Base-by-base conservation (phyloP, 1,140 invertebrate species). In the Pseudomyrmex dendroicus region DNA sequence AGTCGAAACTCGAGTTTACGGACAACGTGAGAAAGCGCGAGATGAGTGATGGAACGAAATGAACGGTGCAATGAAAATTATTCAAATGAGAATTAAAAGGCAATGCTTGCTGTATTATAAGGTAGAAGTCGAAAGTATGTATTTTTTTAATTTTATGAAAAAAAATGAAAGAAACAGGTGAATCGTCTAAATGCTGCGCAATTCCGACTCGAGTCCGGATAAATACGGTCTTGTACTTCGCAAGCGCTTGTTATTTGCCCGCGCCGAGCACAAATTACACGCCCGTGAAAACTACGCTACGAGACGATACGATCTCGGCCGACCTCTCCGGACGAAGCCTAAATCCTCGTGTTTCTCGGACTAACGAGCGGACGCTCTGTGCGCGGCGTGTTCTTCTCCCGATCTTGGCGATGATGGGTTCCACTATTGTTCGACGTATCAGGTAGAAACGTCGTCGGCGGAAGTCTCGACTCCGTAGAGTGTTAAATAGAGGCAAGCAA, bases 351-450 rank as follows among this genome's bases (percentile, higher is more conserved):
- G 64, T 78, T 68, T 73, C 62, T 73, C 52, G 76, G 50, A 57
- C 13, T 87, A 89, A 89, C 84, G 80, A 89, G 77, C 61, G 68
- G 59, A 66, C 57, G 12, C 70, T 52, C 50, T 12, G 50, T 13
- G 9, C 73, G 84, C 66, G 73, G 46, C 46, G 82, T 70, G 15
- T 62, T 74, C 25, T 70, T 35, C 35, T 35, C 35, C 62, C 59
- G 72, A 67, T 59, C 76, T 25, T 86, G 84, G 13, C 89, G 89
- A 87, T 70, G 86, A 88, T 73, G 86, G 73, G 62, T 82, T 68
- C 50, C 50, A 7, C 82, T 76, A 90, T 90, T 89, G 89, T 89
- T 87, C 73, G 44, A 35, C 17, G 50, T 22, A 48, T 22, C 77
- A 50, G 73, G 66, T 76, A 74, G 59, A 74, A 87, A 46, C 54